Evolutionary conservation across 2,888 invertebrate species (phyloP), one percentile per base, ranked within the genome.

Genomic region (Brachyopa scutellaris): DNA sequence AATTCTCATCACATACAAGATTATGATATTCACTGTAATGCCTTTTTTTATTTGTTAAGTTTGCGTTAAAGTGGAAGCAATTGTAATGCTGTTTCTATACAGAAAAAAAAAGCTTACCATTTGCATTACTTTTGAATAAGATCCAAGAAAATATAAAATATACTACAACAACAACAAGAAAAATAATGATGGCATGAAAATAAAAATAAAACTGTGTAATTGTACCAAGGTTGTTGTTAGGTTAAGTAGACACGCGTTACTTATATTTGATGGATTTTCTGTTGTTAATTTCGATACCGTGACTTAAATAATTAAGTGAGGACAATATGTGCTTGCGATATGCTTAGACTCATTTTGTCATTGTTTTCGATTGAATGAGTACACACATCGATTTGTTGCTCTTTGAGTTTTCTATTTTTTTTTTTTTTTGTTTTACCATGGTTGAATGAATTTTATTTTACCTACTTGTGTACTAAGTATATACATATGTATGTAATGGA

Each of bases 291-390:
- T 82, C 33, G 66, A 82, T 82, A 77, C 82, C 82, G 82, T 82
- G 82, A 82, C 82, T 77, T 61, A 82, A 82, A 82, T 82, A 82
- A 82, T 82, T 82, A 82, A 82, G 77, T 77, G 82, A 76, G 70
- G 82, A 76, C 82, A 82, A 70, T 76, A 61, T 61, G 47, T 55
- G 55, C 64, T 82, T 76, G 82, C 76, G 76, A 64, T 82, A 66
- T 51, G 45, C 64, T 67, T 51, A 76, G 42, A 74, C 64, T 59
- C 76, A 61, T 66, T 77, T 82, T 82, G 82, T 77, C 70, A 82
- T 77, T 77, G 82, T 82, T 82, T 76, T 66, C 76, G 69, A 82
- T 64, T 80, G 69, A 80, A 80, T 80, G 80, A 70, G 62, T 74
- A 74, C 74, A 74, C 74, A 79, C 72, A 59, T 74, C 64, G 69